Conservation (phyloP, 1,140 invertebrate species). For the Lycorma delicatula region DNA sequence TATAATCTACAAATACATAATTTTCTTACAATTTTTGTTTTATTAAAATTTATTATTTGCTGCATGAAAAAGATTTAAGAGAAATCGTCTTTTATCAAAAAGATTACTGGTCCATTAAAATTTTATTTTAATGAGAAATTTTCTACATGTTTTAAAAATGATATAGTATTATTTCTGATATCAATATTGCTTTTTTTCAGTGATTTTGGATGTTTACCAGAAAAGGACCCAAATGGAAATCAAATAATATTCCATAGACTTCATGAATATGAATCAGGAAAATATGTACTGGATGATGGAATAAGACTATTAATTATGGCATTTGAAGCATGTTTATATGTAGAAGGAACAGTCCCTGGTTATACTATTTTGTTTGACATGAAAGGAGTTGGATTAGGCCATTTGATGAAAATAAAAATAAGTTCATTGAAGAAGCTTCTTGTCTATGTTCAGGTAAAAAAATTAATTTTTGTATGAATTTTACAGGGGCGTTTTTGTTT, state of each 20-base stretch:
- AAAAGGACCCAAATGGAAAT: constrained; percentile 44
- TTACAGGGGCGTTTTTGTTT: too few relatives aligned
- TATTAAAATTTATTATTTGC: background rate
- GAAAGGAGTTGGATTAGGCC: constrained; percentile 49
- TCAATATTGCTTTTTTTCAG: constrained; percentile 15
- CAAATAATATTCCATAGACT: constrained; percentile 53
- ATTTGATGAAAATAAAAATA: constrained; percentile 48
- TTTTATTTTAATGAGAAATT: constrained; percentile 1
- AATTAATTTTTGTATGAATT: too few relatives aligned
- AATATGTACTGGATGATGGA: constrained; percentile 54
- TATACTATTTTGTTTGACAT: constrained; percentile 55
- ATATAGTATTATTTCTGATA: constrained; percentile 17
- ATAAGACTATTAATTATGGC: constrained; percentile 44
- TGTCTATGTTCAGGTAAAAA: constrained; percentile 51
- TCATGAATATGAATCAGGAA: constrained; percentile 46
- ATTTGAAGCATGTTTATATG: constrained; percentile 19
- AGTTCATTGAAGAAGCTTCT: constrained; percentile 48
- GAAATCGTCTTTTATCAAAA: background rate
- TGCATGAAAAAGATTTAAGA: background rate
- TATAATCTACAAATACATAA: background rate
- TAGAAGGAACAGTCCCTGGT: constrained; percentile 24
- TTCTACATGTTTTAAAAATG: constrained; percentile 28
- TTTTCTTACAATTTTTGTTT: background rate
- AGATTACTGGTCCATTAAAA: constrained; percentile 6
- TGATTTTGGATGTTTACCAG: constrained; percentile 18